phyloP scores from a whole-genome alignment of 2,888 invertebrate genomes.

The Balanococcus diminutus region DNA sequence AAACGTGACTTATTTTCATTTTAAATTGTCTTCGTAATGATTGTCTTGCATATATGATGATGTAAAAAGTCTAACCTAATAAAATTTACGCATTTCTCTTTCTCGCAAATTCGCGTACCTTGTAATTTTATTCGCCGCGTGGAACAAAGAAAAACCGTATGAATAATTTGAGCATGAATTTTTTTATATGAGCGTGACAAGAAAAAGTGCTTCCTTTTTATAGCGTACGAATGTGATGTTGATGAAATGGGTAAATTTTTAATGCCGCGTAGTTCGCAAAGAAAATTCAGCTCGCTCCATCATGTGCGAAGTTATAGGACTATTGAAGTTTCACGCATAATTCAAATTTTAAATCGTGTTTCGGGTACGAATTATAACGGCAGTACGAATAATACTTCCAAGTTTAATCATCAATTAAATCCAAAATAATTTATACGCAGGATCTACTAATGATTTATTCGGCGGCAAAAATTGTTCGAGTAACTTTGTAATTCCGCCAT shows the following conservation, averaged over 20 bases:
- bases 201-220: neutral
- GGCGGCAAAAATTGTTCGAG: neutral
- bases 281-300: neutral
- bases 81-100: constrained; percentile 4
- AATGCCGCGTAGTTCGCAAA: neutral
- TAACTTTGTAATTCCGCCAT: constrained; percentile 4
- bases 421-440: constrained; percentile 23
- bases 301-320: neutral
- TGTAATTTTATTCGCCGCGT: neutral
- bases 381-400: constrained; percentile 5
- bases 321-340: constrained; percentile 33
- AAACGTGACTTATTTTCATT: neutral
- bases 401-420: constrained; percentile 39
- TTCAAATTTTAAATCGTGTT: constrained; percentile 31
- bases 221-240: neutral
- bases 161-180: neutral
- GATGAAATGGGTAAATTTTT: neutral
- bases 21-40: neutral
- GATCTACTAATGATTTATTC: constrained; percentile 25
- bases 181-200: neutral
- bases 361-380: constrained; percentile 21
- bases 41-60: neutral
- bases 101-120: neutral
- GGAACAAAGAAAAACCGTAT: neutral
- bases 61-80: neutral